These are phyloP conservation scores for Eurypyga helias DNA, from an alignment of 2,113 vertebrate species.

Conservation along the genomic window DNA sequence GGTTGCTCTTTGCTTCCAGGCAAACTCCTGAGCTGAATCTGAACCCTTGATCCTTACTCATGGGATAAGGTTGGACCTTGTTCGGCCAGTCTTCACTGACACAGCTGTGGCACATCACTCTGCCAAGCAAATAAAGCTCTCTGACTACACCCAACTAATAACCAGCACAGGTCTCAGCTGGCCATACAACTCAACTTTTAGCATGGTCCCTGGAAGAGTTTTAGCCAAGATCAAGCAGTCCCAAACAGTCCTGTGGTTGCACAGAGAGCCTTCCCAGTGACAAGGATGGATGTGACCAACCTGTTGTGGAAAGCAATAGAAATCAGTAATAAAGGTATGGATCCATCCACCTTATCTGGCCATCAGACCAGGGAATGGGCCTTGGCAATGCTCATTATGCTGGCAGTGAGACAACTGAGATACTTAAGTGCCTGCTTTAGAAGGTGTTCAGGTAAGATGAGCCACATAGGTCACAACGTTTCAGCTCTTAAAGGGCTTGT, in stretches of 20 bases:
- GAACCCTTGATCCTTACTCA: background rate
- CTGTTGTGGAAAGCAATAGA: background rate
- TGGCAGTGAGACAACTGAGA: background rate
- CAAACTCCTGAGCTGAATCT: background rate
- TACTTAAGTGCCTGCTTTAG: background rate
- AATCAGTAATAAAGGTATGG: background rate
- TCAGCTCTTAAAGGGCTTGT: background rate
- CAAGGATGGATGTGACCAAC: background rate
- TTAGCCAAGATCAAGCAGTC: background rate
- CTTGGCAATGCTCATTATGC: background rate
- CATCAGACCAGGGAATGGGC: fast-evolving
- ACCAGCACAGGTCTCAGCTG: background rate
- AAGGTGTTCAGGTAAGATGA: background rate
- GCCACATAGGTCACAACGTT: background rate
- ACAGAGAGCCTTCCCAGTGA: background rate
- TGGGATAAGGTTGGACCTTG: background rate
- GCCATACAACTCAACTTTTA: background rate
- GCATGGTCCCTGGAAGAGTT: background rate
- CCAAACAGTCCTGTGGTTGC: background rate
- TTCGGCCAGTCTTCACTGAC: background rate
- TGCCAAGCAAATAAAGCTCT: background rate
- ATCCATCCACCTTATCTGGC: background rate
- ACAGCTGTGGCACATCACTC: background rate
- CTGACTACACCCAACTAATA: background rate
- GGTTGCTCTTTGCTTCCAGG: background rate